Conservation (phyloP, 2,888 invertebrate species). For the Drosophila quinaria region DNA sequence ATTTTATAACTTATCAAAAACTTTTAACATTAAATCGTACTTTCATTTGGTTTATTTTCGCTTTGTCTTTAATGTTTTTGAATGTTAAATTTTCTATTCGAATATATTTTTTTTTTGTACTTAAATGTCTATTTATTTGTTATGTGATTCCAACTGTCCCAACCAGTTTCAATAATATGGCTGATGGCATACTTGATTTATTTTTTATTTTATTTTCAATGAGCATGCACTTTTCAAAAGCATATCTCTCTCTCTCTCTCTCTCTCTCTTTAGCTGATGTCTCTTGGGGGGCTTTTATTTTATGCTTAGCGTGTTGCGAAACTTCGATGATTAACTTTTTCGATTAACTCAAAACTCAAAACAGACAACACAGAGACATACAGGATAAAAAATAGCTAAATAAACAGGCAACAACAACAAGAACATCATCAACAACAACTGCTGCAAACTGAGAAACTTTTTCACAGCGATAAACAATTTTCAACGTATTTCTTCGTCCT, state of each 20-base stretch:
- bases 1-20: not conserved
- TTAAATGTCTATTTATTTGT: no score
- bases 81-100: not conserved
- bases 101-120: slow-evolving; percentile 2
- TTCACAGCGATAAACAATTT: slow-evolving; percentile 76
- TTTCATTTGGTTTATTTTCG: not conserved
- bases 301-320: slow-evolving; percentile 69
- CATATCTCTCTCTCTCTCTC: not conserved
- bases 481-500: slow-evolving; percentile 47
- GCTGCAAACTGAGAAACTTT: slow-evolving; percentile 67
- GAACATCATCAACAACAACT: slow-evolving; percentile 21
- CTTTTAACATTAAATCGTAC: not conserved
- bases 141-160: not conserved
- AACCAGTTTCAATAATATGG: slow-evolving; percentile 16
- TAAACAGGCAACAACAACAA: slow-evolving; percentile 53
- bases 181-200: slow-evolving; percentile 33
- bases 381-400: slow-evolving; percentile 45
- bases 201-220: slow-evolving; percentile 36
- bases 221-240: slow-evolving; percentile 39
- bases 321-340: slow-evolving; percentile 82
- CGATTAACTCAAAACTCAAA: slow-evolving; percentile 77
- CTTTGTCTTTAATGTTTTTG: not conserved
- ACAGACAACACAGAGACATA: slow-evolving; percentile 49
- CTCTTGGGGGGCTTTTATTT: slow-evolving; percentile 28
- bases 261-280: not conserved